Percentiles rank a stretch among this genome's conserved stretches.
These are phyloP conservation scores for Euthynnus affinis DNA, from an alignment of 2,797 vertebrate species.

Conservation along the genomic window DNA sequence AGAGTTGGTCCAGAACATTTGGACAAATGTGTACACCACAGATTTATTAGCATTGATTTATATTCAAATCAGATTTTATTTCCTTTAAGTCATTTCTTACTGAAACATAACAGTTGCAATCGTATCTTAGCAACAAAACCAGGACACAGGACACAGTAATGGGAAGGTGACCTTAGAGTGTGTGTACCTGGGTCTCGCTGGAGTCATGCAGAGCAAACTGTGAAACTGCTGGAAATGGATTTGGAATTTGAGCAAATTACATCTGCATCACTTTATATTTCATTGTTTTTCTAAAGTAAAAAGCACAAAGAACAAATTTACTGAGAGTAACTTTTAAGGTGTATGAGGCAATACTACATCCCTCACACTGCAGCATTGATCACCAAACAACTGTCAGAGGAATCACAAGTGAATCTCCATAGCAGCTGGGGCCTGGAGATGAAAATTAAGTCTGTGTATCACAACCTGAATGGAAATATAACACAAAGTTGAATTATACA, in stretches of 20 bases:
- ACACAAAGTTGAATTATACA: not conserved
- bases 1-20: not conserved
- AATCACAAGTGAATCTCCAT: not conserved
- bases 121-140: conserved; percentile 16
- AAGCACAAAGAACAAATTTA: conserved; percentile 4
- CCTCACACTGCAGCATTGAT: not conserved
- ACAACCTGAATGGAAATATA: not conserved
- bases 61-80: not conserved
- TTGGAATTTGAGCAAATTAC: not conserved
- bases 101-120: not conserved
- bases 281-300: conserved; percentile 7
- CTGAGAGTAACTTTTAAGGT: conserved; percentile 4
- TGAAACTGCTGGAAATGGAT: not conserved
- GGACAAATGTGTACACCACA: not conserved
- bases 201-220: not conserved
- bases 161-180: not conserved
- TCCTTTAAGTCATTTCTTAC: not conserved
- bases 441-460: too few species aligned
- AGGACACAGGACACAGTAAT: conserved; percentile 1
- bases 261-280: not conserved
- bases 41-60: not conserved
- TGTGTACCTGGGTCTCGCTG: not conserved
- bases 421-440: not conserved
- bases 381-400: not conserved
- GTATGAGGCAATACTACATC: not conserved